Evolutionary conservation across 2,113 vertebrate genomes (phyloP).

Genomic region (Mesitornis unicolor): DNA sequence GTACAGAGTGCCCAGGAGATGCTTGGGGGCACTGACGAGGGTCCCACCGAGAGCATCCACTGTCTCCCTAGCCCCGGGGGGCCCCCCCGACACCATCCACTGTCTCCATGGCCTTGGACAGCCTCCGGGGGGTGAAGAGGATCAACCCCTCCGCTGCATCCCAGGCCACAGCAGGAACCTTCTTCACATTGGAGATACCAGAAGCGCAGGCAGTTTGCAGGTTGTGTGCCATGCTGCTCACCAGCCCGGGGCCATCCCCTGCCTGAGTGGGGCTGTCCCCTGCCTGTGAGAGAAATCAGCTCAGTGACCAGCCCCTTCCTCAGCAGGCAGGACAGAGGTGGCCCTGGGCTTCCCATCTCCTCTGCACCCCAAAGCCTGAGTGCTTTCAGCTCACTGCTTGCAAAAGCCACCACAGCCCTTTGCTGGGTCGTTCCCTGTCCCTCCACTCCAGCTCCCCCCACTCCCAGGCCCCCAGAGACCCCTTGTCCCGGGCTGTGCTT

Average conservation of each 20-base stretch:
- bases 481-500: not conserved
- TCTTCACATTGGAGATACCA: slow-evolving; percentile 60
- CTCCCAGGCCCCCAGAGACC: not conserved
- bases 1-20: slow-evolving; percentile 65
- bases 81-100: slow-evolving; percentile 58
- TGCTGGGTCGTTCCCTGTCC: not conserved
- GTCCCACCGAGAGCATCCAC: slow-evolving; percentile 53
- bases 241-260: not conserved
- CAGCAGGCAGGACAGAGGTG: not conserved
- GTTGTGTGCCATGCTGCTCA: slow-evolving; percentile 61
- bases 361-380: not conserved
- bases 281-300: slow-evolving; percentile 32
- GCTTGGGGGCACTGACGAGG: slow-evolving; percentile 60
- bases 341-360: not conserved
- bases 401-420: not conserved
- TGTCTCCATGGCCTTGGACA: slow-evolving; percentile 55
- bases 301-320: not conserved
- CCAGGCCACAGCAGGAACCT: slow-evolving; percentile 50
- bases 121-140: slow-evolving; percentile 32
- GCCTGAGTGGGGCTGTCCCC: slow-evolving; percentile 12
- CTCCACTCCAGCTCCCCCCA: rapidly evolving
- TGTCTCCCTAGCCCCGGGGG: slow-evolving; percentile 45
- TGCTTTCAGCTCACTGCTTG: not conserved
- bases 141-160: slow-evolving; percentile 58
- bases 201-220: slow-evolving; percentile 56